phyloP scores from a whole-genome alignment of 1,140 invertebrate species.

The Hycleus phaleratus region DNA sequence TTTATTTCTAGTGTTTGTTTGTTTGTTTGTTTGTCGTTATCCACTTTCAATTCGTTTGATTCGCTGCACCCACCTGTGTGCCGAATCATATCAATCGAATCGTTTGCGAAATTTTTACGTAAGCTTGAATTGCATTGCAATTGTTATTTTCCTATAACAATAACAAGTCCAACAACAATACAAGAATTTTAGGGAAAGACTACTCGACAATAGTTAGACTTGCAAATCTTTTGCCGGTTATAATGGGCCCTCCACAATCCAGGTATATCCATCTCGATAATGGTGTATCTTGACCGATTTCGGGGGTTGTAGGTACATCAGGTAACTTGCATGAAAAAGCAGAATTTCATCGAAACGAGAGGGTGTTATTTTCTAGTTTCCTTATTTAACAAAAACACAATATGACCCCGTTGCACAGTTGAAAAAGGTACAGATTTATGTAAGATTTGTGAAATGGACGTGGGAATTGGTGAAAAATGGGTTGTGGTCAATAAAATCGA shows the following conservation, averaged over 20 bases:
- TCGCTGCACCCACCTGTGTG: no score
- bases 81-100: neutral
- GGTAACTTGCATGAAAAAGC: neutral
- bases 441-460: constrained; percentile 8
- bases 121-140: neutral
- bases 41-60: no score
- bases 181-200: neutral
- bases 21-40: no score
- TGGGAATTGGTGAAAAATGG: constrained; percentile 1
- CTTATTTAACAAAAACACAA: neutral
- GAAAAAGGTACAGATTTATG: constrained; percentile 5
- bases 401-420: neutral
- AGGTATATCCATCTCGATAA: neutral
- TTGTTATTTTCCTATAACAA: neutral
- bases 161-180: neutral
- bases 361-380: neutral
- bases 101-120: neutral
- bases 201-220: constrained; percentile 4
- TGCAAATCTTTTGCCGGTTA: constrained; percentile 5
- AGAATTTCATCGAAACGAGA: neutral
- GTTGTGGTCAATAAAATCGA: neutral
- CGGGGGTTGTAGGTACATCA: neutral
- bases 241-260: neutral
- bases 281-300: constrained; percentile 2
- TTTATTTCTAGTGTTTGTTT: no score